Evolutionary conservation across 2,888 invertebrate species (phyloP), one percentile per base, ranked within the genome.

Genomic region (Macrosoma leucophasiata): DNA sequence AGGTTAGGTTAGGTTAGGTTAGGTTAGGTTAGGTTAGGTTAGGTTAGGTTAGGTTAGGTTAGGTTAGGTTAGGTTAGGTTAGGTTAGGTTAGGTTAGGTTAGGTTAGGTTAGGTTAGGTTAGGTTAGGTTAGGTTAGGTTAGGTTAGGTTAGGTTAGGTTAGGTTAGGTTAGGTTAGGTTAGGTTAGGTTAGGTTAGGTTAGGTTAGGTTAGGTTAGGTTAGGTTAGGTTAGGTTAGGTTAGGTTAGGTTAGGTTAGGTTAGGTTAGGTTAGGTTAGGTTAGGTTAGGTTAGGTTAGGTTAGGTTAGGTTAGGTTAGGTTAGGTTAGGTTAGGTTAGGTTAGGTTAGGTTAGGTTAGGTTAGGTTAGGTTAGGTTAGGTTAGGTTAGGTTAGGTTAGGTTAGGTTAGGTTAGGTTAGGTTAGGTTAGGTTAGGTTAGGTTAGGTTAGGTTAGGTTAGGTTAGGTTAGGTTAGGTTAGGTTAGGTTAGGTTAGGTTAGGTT

Each of bases 331-430:
- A 31, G 31, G 31, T 31, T 31, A 31, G 31, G 31, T 31, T 31
- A 24, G 31, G 31, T 31, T 31, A 31, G 31, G 31, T 31, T 31
- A 31, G 31, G 31, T 31, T 31, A 31, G 31, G 31, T 31, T 31
- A 31, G 31, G 31, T 31, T 31, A 31, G 31, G 31, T 31, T 31
- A 31, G 31, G 31, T 31, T 31, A 31, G 31, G 39, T 39, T 39
- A 35, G 39, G 35, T 39, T 39, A 35, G 34, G 35, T 35, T 39
- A 39, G 35, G 39, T 39, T 39, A 35, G 35, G 35, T 35, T 34
- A 39, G n/a, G n/a, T n/a, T n/a, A n/a, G n/a, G n/a, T n/a, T n/a
- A n/a, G n/a, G n/a, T n/a, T n/a, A n/a, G n/a, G n/a, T n/a, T n/a
- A n/a, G n/a, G n/a, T n/a, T n/a, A n/a, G n/a, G n/a, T n/a, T n/a